These are phyloP conservation scores for Cariama cristata DNA, from an alignment of 2,113 vertebrate species.

Conservation along the genomic window DNA sequence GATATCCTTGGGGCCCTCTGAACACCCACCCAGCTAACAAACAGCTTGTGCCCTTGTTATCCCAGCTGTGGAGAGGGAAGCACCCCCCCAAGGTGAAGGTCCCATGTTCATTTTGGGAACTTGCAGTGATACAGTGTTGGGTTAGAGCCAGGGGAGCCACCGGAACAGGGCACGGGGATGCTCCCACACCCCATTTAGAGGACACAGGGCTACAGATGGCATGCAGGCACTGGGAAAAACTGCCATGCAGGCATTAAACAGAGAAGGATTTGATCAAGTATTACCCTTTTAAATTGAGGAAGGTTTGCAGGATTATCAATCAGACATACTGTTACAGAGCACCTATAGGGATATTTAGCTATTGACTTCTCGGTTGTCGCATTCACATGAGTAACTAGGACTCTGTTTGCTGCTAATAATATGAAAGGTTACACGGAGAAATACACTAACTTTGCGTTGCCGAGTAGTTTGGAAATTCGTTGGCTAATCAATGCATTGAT, in stretches of 20 bases:
- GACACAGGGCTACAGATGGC: not conserved
- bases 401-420: not conserved
- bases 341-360: not conserved
- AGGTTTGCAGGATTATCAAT: not conserved
- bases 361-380: not conserved
- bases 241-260: not conserved
- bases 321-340: not conserved
- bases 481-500: constrained; percentile 7
- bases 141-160: not conserved
- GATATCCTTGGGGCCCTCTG: not conserved
- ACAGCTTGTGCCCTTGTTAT: not conserved
- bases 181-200: not conserved
- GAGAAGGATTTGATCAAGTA: not conserved
- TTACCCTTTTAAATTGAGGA: not conserved
- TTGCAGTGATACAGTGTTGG: accelerated
- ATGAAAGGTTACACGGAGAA: not conserved
- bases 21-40: not conserved
- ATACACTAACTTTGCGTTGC: not conserved
- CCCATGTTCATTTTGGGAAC: not conserved
- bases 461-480: not conserved
- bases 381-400: not conserved
- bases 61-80: not conserved
- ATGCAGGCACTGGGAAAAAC: not conserved
- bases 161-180: not conserved
- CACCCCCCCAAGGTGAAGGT: not conserved